phyloP scores from a whole-genome alignment of 2,888 invertebrate genomes.

The Pristionchus exspectatus region DNA sequence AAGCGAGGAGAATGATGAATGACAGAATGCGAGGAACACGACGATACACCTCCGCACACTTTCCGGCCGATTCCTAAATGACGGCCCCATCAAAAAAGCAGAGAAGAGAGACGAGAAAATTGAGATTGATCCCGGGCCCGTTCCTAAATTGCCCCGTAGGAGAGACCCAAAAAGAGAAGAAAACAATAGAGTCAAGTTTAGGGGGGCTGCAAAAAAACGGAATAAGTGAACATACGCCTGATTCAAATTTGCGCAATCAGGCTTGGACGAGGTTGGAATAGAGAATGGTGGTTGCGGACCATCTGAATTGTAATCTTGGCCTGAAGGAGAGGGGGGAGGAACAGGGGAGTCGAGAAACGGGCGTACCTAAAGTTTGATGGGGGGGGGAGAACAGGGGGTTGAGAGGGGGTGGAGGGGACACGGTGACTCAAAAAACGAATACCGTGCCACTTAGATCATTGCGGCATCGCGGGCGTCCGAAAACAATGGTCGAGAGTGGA shows the following conservation, averaged over 20 bases:
- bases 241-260: too few species aligned
- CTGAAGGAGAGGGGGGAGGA: neutral
- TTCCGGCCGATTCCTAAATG: neutral
- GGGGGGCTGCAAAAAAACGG: too few species aligned
- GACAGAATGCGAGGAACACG: neutral
- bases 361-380: neutral
- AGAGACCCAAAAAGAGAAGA: too few species aligned
- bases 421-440: neutral
- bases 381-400: neutral
- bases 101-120: neutral
- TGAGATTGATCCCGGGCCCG: conserved; percentile 8
- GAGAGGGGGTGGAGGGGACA: neutral
- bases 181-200: too few species aligned
- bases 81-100: neutral
- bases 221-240: too few species aligned
- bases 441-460: too few species aligned
- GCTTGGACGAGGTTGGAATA: too few species aligned
- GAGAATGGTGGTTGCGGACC: too few species aligned
- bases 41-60: neutral
- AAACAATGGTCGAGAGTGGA: too few species aligned
- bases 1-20: too few species aligned
- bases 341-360: neutral
- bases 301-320: too few species aligned
- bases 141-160: conserved; percentile 1
- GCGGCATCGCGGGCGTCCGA: too few species aligned